phyloP scores from a whole-genome alignment of 2,888 invertebrate species.

The Pilophorus perplexus region DNA sequence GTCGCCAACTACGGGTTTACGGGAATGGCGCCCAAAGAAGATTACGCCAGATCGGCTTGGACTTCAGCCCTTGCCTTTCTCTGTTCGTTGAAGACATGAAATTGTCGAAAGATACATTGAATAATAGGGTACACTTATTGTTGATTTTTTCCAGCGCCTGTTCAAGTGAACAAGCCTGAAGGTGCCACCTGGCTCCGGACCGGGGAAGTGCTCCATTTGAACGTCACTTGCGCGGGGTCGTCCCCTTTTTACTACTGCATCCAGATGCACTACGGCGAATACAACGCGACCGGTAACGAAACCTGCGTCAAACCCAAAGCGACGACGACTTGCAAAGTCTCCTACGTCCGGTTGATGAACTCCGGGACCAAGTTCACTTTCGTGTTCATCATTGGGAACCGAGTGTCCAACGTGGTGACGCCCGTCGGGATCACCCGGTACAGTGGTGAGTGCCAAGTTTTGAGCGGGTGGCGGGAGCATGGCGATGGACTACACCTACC shows the following conservation, averaged over 20 bases:
- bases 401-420: conserved; percentile 66
- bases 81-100: no score
- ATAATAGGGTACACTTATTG: no score
- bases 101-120: no score
- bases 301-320: conserved; percentile 57
- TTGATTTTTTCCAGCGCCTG: conserved; percentile 61
- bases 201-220: conserved; percentile 70
- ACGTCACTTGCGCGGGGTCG: conserved; percentile 70
- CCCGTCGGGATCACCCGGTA: conserved; percentile 77
- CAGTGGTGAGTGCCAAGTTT: conserved; percentile 68
- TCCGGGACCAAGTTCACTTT: conserved; percentile 71
- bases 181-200: conserved; percentile 81
- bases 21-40: no score
- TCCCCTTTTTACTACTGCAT: conserved; percentile 71
- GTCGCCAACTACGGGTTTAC: no score
- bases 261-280: conserved; percentile 60
- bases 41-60: no score
- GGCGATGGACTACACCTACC: no score
- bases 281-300: conserved; percentile 63
- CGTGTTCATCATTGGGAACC: conserved; percentile 75
- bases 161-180: conserved; percentile 65
- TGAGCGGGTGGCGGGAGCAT: no score
- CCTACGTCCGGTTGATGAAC: conserved; percentile 66
- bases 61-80: no score
- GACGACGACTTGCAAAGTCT: conserved; percentile 58